Conservation (phyloP, 2,888 invertebrate species). For the Melikaiella ostensackeni region DNA sequence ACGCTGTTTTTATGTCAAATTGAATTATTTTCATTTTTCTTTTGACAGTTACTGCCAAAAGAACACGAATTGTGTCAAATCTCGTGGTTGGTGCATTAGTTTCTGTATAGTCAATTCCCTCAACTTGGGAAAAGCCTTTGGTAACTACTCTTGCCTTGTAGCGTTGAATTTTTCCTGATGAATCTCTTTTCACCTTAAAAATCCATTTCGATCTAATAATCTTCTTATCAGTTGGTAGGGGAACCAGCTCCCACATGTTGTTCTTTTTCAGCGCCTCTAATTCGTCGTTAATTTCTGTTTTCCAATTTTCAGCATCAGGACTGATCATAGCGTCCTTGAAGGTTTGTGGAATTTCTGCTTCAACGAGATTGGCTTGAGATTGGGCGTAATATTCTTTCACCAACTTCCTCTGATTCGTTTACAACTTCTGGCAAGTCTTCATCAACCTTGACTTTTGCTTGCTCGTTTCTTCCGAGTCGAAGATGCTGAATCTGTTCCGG, state of each 20-base stretch:
- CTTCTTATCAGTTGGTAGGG: conserved; percentile 24
- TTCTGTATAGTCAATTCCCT: conserved; percentile 2
- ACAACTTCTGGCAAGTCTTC: neutral
- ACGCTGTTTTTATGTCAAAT: no score
- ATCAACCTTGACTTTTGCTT: conserved; percentile 1
- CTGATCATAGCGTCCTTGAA: conserved; percentile 51
- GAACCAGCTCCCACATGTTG: conserved; percentile 44
- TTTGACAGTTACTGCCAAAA: conserved; percentile 9
- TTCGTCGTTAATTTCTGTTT: conserved; percentile 45
- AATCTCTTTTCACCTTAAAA: conserved; percentile 35
- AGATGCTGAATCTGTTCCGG: no score
- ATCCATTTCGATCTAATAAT: conserved; percentile 24
- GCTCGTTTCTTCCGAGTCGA: conserved; percentile 12
- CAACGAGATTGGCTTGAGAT: conserved; percentile 49
- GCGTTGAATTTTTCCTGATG: neutral
- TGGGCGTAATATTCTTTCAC: conserved; percentile 4
- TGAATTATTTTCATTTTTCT: neutral
- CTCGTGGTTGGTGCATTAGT: no score
- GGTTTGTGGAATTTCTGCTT: conserved; percentile 46
- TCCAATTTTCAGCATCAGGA: conserved; percentile 43
- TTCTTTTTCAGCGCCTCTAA: conserved; percentile 39
- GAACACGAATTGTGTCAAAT: conserved; percentile 6
- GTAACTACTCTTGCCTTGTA: conserved; percentile 22
- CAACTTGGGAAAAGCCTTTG: neutral
- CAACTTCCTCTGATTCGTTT: neutral